Evolutionary conservation across 2,888 invertebrate species (phyloP).

Genomic region (Stenurella melanura): DNA sequence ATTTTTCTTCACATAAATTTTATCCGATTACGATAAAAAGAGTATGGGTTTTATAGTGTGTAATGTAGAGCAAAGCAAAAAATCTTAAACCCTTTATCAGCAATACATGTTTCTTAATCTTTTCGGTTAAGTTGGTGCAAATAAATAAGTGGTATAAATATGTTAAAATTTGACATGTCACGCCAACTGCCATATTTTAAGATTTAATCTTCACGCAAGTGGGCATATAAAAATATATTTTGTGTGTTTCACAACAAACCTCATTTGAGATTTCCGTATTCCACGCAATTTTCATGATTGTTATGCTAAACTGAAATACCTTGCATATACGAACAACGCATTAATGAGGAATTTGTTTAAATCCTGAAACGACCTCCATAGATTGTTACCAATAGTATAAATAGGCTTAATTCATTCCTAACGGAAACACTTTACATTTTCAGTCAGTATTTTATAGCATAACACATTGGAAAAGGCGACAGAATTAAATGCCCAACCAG

Average conservation of each 20-base stretch:
- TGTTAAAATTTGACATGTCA: slow-evolving; percentile 15
- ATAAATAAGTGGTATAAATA: slow-evolving; percentile 10
- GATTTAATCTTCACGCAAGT: slow-evolving; percentile 27
- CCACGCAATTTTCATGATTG: slow-evolving; percentile 21
- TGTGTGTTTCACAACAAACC: slow-evolving; percentile 1
- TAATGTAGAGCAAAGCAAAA: background rate
- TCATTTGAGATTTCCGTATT: background rate
- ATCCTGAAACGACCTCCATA: background rate
- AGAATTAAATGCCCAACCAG: too few species aligned
- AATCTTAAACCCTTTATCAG: background rate
- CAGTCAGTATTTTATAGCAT: too few species aligned
- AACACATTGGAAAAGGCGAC: too few species aligned
- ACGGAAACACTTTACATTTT: background rate
- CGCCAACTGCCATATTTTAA: slow-evolving; percentile 28
- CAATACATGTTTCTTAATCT: slow-evolving; percentile 2
- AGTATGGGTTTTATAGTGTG: background rate
- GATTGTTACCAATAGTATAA: background rate
- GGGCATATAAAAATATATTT: slow-evolving; percentile 33
- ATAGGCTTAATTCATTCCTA: background rate
- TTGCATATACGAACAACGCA: background rate
- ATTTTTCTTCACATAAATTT: background rate
- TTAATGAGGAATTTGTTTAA: background rate
- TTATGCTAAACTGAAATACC: slow-evolving; percentile 18
- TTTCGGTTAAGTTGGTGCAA: background rate
- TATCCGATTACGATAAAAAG: background rate